Evolutionary conservation across 2,797 vertebrate species (phyloP).

Genomic region (Choloepus didactylus): DNA sequence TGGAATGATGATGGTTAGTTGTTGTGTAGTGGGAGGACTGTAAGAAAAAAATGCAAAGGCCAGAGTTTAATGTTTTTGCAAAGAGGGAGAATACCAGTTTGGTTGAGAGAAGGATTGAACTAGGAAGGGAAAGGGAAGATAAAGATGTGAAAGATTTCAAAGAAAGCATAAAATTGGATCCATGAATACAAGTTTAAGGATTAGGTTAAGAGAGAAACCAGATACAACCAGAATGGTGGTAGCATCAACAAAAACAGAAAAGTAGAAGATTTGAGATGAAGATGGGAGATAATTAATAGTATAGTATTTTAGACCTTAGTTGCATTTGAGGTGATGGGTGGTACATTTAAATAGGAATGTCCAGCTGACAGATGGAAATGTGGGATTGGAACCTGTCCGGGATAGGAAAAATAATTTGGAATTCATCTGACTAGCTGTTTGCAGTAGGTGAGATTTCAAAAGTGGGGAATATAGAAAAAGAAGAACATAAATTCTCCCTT

Average conservation of each 20-base stretch:
- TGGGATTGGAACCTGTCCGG: background rate
- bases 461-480: background rate
- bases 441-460: constrained; percentile 46
- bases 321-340: background rate
- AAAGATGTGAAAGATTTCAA: background rate
- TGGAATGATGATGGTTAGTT: background rate
- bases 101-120: constrained; percentile 52
- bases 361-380: background rate
- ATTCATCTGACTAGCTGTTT: background rate
- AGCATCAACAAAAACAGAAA: background rate
- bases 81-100: constrained; percentile 58
- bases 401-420: constrained; percentile 49
- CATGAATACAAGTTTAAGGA: constrained; percentile 22
- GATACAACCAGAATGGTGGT: background rate
- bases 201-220: constrained; percentile 16
- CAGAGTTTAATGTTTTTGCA: constrained; percentile 14
- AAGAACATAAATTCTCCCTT: background rate
- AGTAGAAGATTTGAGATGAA: background rate
- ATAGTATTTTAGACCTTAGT: background rate
- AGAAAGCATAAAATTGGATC: background rate
- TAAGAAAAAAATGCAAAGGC: constrained; percentile 51
- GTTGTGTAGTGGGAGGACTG: constrained; percentile 18
- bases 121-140: constrained; percentile 13
- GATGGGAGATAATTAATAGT: background rate
- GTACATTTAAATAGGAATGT: constrained; percentile 28